Percentiles rank a stretch among this genome's conserved stretches.
Conservation (phyloP, 2,113 vertebrate genomes). For the Anoplopoma fimbria region DNA sequence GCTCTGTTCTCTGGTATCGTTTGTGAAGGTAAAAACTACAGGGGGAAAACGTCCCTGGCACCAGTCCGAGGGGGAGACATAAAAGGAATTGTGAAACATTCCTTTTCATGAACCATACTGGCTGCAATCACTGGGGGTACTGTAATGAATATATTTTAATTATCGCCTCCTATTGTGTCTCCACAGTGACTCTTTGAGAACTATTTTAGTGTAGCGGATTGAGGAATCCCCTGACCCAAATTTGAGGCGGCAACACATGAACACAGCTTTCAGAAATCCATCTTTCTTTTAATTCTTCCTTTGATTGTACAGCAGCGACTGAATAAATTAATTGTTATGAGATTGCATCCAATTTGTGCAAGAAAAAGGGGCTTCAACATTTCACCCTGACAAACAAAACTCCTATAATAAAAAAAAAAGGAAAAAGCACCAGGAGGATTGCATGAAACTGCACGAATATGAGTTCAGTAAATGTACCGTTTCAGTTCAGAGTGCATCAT, state of each 20-base stretch:
- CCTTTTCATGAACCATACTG: constrained; percentile 11
- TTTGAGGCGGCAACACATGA: constrained; percentile 2
- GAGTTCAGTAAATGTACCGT: neutral
- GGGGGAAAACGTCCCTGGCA: too few species aligned
- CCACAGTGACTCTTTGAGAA: constrained; percentile 1
- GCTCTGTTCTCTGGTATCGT: constrained; percentile 25
- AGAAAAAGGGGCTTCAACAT: neutral
- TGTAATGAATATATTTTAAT: constrained; percentile 35
- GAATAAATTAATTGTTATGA: constrained; percentile 5
- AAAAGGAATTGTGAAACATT: constrained; percentile 43
- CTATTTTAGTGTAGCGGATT: neutral
- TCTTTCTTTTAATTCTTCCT: neutral
- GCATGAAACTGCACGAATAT: neutral
- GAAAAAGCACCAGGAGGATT: neutral
- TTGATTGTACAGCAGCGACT: neutral
- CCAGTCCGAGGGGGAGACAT: neutral
- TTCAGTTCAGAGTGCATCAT: constrained; percentile 2
- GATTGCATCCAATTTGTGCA: neutral
- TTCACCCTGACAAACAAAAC: neutral
- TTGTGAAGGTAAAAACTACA: constrained; percentile 43
- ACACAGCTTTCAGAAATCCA: neutral
- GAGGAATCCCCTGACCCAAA: neutral
- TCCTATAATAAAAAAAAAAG: neutral
- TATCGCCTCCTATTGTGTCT: constrained; percentile 16
- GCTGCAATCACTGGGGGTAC: constrained; percentile 17